phyloP scores from a whole-genome alignment of 2,888 invertebrate species.

The Melikaiella ostensackeni region DNA sequence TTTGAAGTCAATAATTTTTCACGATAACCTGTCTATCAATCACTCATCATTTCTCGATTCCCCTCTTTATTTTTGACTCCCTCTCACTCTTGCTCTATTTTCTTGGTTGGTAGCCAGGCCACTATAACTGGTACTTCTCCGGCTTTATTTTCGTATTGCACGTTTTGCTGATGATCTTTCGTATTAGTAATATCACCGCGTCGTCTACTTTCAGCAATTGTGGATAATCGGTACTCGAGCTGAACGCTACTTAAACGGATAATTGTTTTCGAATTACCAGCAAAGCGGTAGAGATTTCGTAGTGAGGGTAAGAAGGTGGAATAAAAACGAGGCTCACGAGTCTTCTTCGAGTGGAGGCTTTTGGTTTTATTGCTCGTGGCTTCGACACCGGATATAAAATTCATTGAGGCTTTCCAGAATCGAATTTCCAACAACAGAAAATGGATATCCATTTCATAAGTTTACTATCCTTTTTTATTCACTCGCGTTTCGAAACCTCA shows the following conservation, averaged over 20 bases:
- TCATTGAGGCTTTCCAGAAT: background rate
- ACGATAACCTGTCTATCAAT: background rate
- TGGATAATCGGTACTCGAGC: slow-evolving; percentile 10
- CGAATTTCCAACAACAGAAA: background rate
- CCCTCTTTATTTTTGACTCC: too few species aligned
- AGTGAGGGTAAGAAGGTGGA: background rate
- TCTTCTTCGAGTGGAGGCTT: background rate
- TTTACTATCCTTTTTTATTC: background rate
- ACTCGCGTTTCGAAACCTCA: background rate
- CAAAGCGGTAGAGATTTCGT: slow-evolving; percentile 5
- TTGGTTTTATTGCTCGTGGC: slow-evolving; percentile 3
- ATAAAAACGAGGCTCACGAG: slow-evolving; percentile 22
- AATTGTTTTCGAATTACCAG: slow-evolving; percentile 24
- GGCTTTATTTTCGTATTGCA: background rate
- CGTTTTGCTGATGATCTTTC: background rate
- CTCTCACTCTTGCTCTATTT: background rate
- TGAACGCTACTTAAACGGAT: slow-evolving; percentile 12
- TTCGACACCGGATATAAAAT: background rate
- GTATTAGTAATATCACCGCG: background rate
- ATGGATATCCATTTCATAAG: background rate
- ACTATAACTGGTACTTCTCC: background rate
- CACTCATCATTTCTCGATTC: background rate
- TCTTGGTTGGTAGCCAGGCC: background rate
- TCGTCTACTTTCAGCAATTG: background rate
- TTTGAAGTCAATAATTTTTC: background rate